Evolutionary conservation across 2,797 vertebrate genomes (phyloP).

Genomic region (Pangasius mekongensis): DNA sequence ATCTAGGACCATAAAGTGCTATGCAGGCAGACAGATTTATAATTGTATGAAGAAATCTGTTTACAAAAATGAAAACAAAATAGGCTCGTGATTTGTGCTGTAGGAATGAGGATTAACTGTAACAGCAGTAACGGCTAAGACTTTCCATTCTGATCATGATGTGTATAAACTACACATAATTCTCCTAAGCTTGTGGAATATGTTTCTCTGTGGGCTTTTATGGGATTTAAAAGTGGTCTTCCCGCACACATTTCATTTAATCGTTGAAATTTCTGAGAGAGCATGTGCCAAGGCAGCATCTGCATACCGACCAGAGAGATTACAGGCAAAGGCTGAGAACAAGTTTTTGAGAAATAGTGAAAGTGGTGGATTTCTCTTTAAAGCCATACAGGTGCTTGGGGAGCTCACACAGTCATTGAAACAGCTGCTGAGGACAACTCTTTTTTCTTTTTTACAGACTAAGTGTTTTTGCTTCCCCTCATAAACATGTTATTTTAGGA

Average conservation of each 20-base stretch:
- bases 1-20: not conserved
- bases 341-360: constrained; percentile 1
- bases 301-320: constrained; percentile 23
- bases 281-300: constrained; percentile 11
- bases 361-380: not conserved
- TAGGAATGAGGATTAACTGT: constrained; percentile 8
- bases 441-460: not conserved
- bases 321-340: constrained; percentile 22
- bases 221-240: not conserved
- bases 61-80: not conserved
- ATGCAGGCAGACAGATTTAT: constrained; percentile 1
- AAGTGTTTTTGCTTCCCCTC: not conserved
- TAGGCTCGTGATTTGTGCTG: not conserved
- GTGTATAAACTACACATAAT: constrained; percentile 11
- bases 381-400: constrained; percentile 27
- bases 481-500: constrained; percentile 27
- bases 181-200: not conserved
- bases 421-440: constrained; percentile 13
- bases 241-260: constrained; percentile 6
- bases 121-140: not conserved
- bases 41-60: constrained; percentile 10
- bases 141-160: constrained; percentile 3
- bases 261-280: constrained; percentile 2
- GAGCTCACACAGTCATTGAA: constrained; percentile 30
- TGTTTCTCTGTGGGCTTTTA: not conserved